These are phyloP conservation scores for Diogma glabrata DNA, from an alignment of 2,888 invertebrate species.

Conservation along the genomic window DNA sequence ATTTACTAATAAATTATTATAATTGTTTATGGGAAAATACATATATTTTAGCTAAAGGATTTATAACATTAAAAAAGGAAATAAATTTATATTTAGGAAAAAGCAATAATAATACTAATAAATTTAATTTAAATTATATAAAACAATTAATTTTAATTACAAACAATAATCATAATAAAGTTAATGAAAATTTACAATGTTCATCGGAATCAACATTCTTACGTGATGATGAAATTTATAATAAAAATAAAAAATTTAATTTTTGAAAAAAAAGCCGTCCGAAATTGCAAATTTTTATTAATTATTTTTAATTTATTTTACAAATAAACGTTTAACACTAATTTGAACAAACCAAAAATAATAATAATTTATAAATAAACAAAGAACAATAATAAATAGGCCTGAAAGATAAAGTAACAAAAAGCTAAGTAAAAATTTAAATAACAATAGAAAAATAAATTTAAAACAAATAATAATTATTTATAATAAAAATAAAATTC, in stretches of 20 bases:
- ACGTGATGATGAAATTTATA: constrained; percentile 32
- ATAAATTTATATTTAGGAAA: too few relatives aligned
- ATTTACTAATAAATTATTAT: constrained; percentile 36
- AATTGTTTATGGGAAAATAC: constrained; percentile 37
- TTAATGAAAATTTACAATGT: constrained; percentile 30
- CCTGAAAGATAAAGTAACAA: background rate
- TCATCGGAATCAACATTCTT: constrained; percentile 33
- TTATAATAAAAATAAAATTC: too few relatives aligned
- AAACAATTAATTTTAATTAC: constrained; percentile 8
- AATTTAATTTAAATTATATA: constrained; percentile 5
- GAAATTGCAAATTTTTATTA: too few relatives aligned
- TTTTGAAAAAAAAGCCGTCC: background rate
- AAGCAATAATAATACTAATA: constrained; percentile 5
- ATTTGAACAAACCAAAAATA: too few relatives aligned
- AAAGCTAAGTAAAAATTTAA: background rate
- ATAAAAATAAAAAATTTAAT: constrained; percentile 2
- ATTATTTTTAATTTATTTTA: too few relatives aligned
- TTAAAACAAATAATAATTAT: background rate
- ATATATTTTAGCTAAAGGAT: constrained; percentile 35
- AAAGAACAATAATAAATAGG: constrained; percentile 8
- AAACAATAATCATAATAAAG: background rate
- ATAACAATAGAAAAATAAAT: background rate
- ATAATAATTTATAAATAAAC: constrained; percentile 3
- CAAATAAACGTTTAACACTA: too few relatives aligned
- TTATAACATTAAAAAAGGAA: constrained; percentile 29